Percentiles rank a stretch among this genome's conserved stretches.
These are phyloP conservation scores for Stictonetta naevosa DNA, from an alignment of 2,113 vertebrate genomes.

Conservation along the genomic window DNA sequence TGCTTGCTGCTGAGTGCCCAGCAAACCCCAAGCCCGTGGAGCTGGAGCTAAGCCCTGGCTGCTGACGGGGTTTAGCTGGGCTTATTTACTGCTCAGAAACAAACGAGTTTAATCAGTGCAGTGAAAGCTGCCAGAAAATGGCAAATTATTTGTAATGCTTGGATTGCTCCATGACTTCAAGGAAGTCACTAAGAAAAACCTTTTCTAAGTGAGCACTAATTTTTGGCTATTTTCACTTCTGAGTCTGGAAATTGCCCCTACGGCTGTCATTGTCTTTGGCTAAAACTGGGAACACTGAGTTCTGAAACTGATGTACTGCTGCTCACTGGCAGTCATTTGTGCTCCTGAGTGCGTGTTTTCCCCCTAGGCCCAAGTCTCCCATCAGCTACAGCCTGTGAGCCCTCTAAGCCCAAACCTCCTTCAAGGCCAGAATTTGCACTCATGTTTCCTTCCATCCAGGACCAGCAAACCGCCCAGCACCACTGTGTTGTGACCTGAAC, in stretches of 20 bases:
- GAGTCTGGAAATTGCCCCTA: neutral
- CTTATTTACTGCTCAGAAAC: neutral
- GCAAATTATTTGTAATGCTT: neutral
- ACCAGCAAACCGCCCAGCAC: neutral
- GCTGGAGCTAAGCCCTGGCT: neutral
- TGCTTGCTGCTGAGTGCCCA: neutral
- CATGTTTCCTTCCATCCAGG: neutral
- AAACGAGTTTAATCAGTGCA: neutral
- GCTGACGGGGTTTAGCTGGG: neutral
- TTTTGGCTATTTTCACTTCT: neutral
- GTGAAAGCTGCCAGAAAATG: neutral
- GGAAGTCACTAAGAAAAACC: neutral
- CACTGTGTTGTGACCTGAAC: neutral
- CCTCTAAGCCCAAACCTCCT: neutral
- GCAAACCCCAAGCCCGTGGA: rapidly evolving
- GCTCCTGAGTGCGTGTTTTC: rapidly evolving
- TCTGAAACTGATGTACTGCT: neutral
- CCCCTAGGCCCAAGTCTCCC: neutral
- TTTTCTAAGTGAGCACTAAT: neutral
- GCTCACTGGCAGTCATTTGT: neutral
- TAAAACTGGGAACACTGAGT: neutral
- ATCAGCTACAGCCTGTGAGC: neutral
- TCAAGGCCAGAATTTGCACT: neutral
- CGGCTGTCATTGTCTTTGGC: neutral
- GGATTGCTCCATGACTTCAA: rapidly evolving